Evolutionary conservation across 2,888 invertebrate genomes (phyloP), one percentile per base, ranked within the genome.

Genomic region (Aethes cnicana): DNA sequence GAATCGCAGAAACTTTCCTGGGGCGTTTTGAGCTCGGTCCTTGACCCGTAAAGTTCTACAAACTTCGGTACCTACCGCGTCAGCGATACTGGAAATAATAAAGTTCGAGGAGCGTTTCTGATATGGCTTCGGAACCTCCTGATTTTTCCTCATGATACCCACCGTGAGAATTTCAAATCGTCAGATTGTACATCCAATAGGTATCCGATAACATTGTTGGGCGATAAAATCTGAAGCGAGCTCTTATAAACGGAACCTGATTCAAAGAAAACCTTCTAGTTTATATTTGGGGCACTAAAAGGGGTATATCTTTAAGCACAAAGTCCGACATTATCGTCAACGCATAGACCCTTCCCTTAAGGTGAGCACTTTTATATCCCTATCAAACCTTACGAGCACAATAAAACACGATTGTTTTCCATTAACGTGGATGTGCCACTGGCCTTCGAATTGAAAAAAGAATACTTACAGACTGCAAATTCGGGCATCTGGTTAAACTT

Each of bases 321-420:
- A 77, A 79, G 77, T 78, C 77, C 76, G 74, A 78, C 82, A 81
- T 85, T 81, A 84, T 83, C 81, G 76, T 77, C 72, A 74, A 82
- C 75, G 78, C 70, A 72, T 69, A 71, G 79, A 77, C 81, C 85
- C 81, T 82, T 81, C 75, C 70, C 72, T 77, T 77, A 78, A 81
- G 86, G 84, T 84, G 82, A 84, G 77, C 79, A 77, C 81, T 86
- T 87, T 87, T 84, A 85, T 86, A 77, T 77, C 72, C 76, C 84
- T 77, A 86, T 87, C 83, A 86, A 86, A 81, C 71, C 80, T 87
- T 85, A 86, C 76, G 87, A 82, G 81, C 73, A 74, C 77, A 84
- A 87, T 88, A 86, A 87, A 88, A 84, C 88, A 87, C 83, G 81
- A 88, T 87, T 86, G 88, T 85, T 85, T 84, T 81, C 84, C 85